Percentiles rank a stretch among this genome's conserved stretches.
Evolutionary conservation across 2,888 invertebrate species (phyloP).

Genomic region (Tortrix viridana): DNA sequence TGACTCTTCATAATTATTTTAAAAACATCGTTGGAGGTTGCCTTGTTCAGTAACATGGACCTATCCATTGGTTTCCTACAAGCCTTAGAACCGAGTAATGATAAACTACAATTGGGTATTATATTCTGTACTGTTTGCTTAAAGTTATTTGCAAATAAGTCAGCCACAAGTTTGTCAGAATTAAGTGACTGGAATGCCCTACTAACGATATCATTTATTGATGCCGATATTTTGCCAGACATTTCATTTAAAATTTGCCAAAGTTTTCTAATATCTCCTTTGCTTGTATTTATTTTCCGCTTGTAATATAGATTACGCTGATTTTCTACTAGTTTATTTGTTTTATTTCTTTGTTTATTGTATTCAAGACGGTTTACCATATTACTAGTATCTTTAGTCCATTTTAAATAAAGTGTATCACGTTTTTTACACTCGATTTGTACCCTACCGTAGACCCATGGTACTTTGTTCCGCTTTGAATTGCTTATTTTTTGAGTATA

Average conservation of each 20-base stretch:
- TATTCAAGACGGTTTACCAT: background rate
- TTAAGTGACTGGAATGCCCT: background rate
- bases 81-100: background rate
- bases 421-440: background rate
- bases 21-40: background rate
- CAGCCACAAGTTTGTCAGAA: background rate
- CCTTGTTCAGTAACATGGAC: background rate
- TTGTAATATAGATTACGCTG: background rate
- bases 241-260: constrained; percentile 10
- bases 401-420: background rate
- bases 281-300: background rate
- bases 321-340: constrained; percentile 2
- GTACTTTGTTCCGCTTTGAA: background rate
- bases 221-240: background rate
- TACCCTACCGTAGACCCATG: background rate
- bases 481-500: background rate
- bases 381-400: constrained; percentile 8
- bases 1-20: constrained; percentile 1
- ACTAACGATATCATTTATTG: background rate
- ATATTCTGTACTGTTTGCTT: background rate
- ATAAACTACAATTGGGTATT: background rate
- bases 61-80: background rate
- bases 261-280: background rate
- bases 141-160: constrained; percentile 1
- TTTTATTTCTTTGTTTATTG: background rate